Conservation (phyloP, 2,888 invertebrate genomes). For the Labia minor region DNA sequence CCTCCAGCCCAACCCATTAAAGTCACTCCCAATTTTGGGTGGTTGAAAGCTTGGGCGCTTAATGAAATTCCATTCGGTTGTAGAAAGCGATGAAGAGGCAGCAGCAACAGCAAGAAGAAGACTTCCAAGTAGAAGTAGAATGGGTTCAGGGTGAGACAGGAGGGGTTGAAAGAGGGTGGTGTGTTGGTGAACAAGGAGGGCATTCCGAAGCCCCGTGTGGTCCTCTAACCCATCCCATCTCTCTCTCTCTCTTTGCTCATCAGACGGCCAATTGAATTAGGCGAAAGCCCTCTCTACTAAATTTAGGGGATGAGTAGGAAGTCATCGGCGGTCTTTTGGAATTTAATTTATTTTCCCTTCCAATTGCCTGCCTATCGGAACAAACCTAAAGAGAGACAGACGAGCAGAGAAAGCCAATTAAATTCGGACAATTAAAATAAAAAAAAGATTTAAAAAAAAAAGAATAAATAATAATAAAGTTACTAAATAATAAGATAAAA, state of each 20-base stretch:
- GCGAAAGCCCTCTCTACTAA: not conserved
- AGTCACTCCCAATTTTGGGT: not conserved
- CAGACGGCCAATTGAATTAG: conserved; percentile 13
- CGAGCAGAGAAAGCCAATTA: no score
- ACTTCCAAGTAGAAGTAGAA: not conserved
- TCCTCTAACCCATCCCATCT: no score
- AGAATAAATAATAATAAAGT: no score
- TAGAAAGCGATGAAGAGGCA: not conserved
- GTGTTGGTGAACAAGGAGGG: no score
- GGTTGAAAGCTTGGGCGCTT: not conserved
- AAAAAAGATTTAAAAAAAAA: no score
- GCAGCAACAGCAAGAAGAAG: not conserved
- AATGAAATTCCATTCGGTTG: conserved; percentile 6
- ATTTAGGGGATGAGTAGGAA: not conserved
- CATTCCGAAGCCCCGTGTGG: not conserved
- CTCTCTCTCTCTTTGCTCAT: not conserved
- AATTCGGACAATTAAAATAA: no score
- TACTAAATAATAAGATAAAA: no score
- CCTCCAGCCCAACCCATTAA: not conserved
- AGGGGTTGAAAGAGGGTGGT: no score
- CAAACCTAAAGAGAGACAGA: not conserved
- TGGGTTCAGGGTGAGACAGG: not conserved
- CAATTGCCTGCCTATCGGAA: not conserved
- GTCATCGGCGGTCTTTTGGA: conserved; percentile 5
- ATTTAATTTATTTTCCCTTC: conserved; percentile 13